These are phyloP conservation scores for Eolophus roseicapilla DNA, from an alignment of 2,113 vertebrate species.

Conservation along the genomic window DNA sequence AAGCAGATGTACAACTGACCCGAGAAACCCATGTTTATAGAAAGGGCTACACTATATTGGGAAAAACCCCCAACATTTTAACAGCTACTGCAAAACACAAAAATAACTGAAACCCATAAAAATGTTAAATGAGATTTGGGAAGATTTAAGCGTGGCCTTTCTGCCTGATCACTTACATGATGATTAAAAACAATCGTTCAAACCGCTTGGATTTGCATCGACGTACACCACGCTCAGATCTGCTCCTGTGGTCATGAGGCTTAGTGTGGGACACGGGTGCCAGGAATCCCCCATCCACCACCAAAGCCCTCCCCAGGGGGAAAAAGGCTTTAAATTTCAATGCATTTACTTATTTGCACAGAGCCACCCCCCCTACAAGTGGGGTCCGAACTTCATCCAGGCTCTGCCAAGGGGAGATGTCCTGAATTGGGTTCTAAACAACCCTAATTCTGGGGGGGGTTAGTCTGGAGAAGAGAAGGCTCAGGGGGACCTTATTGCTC, in stretches of 20 bases:
- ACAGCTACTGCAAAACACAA: background rate
- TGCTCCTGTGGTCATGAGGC: accelerated
- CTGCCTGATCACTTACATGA: background rate
- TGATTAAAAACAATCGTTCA: background rate
- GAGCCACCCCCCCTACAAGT: accelerated
- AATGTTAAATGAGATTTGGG: background rate
- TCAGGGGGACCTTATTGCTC: background rate
- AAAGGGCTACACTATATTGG: background rate
- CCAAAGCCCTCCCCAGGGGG: background rate
- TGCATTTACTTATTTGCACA: background rate
- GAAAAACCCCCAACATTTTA: background rate
- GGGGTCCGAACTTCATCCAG: background rate
- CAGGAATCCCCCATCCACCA: background rate
- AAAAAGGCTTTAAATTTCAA: background rate
- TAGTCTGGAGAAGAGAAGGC: background rate
- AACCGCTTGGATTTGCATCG: background rate
- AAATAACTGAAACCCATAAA: background rate
- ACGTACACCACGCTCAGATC: accelerated
- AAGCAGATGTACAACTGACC: constrained; percentile 50
- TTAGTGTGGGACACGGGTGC: accelerated
- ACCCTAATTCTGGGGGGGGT: background rate
- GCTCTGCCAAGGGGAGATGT: background rate
- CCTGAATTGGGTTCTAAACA: background rate
- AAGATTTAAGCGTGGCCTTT: background rate
- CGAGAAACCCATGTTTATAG: background rate